phyloP scores from a whole-genome alignment of 2,113 vertebrate species.

The Bos javanicus region DNA sequence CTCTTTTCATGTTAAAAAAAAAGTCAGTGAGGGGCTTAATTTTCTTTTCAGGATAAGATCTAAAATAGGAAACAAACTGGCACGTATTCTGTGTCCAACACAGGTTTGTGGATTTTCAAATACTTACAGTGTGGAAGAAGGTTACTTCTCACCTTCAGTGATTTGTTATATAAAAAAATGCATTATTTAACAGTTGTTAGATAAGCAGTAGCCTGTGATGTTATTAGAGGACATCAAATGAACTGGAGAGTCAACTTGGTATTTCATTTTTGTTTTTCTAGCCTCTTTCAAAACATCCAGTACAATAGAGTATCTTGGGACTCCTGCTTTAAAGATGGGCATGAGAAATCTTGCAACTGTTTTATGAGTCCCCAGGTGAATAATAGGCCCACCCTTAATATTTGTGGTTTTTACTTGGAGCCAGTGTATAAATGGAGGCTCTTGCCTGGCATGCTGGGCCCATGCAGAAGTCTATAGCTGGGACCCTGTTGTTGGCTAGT shows the following conservation, averaged over 20 bases:
- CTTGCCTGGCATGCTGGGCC: neutral
- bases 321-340: neutral
- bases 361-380: neutral
- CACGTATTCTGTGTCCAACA: neutral
- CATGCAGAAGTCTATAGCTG: neutral
- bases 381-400: neutral
- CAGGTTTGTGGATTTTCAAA: neutral
- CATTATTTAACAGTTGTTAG: neutral
- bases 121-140: neutral
- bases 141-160: neutral
- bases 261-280: neutral
- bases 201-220: neutral
- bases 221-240: neutral
- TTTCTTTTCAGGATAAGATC: neutral
- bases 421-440: neutral
- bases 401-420: neutral
- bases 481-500: accelerated
- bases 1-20: neutral
- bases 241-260: neutral
- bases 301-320: neutral
- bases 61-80: neutral
- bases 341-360: neutral
- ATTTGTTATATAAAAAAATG: neutral
- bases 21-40: neutral
- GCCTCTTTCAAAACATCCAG: neutral